Base-by-base conservation (phyloP, 2,113 vertebrate genomes). In the Phrynocephalus versicolor region DNA sequence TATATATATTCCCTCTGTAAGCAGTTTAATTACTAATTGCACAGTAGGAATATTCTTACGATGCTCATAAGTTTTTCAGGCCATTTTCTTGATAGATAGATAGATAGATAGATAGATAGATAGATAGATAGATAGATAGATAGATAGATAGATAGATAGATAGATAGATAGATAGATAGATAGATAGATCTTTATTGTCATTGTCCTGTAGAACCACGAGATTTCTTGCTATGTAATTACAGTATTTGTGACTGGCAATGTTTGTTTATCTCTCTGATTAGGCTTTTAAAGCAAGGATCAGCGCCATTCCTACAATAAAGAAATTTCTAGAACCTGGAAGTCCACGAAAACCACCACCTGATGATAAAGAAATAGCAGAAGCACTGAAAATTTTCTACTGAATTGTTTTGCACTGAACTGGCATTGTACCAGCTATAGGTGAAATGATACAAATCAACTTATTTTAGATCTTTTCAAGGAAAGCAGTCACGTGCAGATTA, bases 301-400 rank as follows among this genome's bases (percentile, higher is more conserved):
- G 88, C 13, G 86, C 39, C 6, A 87, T 96, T 1, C 96, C 96
- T 0, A 94, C 94, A 69, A 95, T 98, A 91, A 90, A 89, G 18
- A 96, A 92, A 88, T 98, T 98, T 90, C 91, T 98, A 79, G 93
- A 97, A 87, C 97, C 97, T 33, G 97, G 97, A 72, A 98, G 98
- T 90, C 94, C 96, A 89, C 97, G 97, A 84, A 98, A 97, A 90
- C 89, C 93, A 3, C 95, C 41, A 3, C 37, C 91, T 0, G 95
- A 96, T 83, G 95, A 96, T 1, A 79, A 62, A 2, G 96, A 95
- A 0, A 0, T 92, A 15, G 84, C 94, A 15, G 96, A 80, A 0
- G 73, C 93, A 37, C 83, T 85, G 35, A 90, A 91, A 41, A 95
- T 96, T 87, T 95, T 98, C 58, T 86, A 83, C 0, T 83, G 86